Evolutionary conservation across 2,888 invertebrate genomes (phyloP).

Genomic region (Podotricha telesiphe): DNA sequence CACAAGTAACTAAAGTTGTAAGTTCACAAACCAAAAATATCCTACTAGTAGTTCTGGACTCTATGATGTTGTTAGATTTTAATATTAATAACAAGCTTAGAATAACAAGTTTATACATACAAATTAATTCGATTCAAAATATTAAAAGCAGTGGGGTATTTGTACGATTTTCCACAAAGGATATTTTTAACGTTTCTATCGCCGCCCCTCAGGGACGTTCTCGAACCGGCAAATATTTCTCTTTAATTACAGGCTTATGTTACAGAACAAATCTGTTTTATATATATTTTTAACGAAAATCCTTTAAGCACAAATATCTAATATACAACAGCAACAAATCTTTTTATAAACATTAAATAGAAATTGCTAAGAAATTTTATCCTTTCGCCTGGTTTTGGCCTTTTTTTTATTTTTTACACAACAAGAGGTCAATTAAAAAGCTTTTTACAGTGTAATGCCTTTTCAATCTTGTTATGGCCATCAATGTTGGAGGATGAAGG

Average conservation of each 20-base stretch:
- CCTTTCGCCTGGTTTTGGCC: background rate
- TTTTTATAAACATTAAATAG: background rate
- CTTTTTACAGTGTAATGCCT: conserved; percentile 18
- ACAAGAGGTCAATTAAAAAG: conserved; percentile 20
- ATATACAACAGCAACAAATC: background rate
- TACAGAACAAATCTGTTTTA: conserved; percentile 1
- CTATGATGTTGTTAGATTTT: background rate
- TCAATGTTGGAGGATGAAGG: conserved; percentile 3
- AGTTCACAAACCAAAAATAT: no score
- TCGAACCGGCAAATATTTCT: conserved; percentile 24
- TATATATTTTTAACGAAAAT: background rate
- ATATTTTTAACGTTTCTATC: conserved; percentile 10
- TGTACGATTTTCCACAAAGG: conserved; percentile 21
- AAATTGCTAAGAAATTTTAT: conserved; percentile 1
- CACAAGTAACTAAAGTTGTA: no score
- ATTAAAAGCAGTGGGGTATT: conserved; percentile 9
- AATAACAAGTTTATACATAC: background rate
- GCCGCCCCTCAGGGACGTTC: conserved; percentile 14
- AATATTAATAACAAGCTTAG: conserved; percentile 14
- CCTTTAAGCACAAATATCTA: background rate
- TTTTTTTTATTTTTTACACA: conserved; percentile 10
- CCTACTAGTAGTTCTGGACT: no score
- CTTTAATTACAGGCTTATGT: conserved; percentile 26
- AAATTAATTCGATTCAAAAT: conserved; percentile 8
- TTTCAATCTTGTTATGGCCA: conserved; percentile 8